These are phyloP conservation scores for Geophilus truncorum DNA, from an alignment of 2,888 invertebrate species.

Conservation along the genomic window DNA sequence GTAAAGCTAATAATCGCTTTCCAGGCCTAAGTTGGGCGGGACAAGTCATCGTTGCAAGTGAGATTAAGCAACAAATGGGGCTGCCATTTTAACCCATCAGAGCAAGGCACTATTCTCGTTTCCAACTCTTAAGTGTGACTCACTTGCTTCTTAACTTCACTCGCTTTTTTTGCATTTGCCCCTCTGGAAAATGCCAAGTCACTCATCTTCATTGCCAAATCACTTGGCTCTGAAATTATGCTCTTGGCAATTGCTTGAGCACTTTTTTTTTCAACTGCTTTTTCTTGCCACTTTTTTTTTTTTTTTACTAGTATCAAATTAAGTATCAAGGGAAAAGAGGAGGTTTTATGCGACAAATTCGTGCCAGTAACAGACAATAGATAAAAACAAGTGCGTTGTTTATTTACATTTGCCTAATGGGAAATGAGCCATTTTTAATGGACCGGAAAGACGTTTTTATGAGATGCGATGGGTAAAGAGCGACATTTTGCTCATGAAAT, in stretches of 20 bases:
- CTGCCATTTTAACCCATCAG: background rate
- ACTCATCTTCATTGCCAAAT: conserved; percentile 8
- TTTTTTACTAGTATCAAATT: background rate
- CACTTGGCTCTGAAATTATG: conserved; percentile 8
- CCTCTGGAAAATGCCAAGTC: conserved; percentile 15
- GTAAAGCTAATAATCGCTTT: conserved; percentile 2
- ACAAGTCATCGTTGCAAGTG: background rate
- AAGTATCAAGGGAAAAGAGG: background rate
- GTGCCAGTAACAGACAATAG: background rate
- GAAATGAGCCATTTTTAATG: too few species aligned
- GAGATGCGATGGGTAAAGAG: too few species aligned
- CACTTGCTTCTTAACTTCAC: background rate
- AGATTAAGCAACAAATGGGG: background rate
- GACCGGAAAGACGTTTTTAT: too few species aligned
- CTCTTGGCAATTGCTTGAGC: background rate
- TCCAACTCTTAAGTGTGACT: background rate
- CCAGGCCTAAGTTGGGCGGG: background rate
- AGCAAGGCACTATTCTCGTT: background rate
- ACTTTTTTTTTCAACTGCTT: background rate
- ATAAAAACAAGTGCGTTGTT: too few species aligned
- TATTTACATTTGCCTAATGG: too few species aligned
- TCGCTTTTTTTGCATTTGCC: background rate
- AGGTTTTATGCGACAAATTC: background rate
- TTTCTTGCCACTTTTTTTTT: background rate
- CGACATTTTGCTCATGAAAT: too few species aligned